Evolutionary conservation across 2,888 invertebrate genomes (phyloP).

Genomic region (Lagria hirta): DNA sequence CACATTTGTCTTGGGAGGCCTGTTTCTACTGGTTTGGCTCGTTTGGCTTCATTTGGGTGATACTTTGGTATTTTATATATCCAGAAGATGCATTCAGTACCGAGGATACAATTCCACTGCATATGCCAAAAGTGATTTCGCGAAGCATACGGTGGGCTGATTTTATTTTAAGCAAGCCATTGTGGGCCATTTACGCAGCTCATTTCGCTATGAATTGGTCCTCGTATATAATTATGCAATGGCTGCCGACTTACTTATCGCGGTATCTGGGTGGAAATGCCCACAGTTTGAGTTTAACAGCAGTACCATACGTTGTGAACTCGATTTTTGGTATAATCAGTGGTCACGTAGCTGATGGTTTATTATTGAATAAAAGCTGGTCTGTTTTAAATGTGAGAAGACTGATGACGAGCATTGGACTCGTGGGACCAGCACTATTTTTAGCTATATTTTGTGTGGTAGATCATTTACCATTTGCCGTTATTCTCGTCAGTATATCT

Average conservation of each 20-base stretch:
- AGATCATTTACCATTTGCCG: constrained; percentile 66
- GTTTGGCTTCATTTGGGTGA: constrained; percentile 67
- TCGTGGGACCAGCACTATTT: constrained; percentile 72
- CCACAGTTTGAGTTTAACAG: constrained; percentile 70
- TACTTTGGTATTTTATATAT: constrained; percentile 65
- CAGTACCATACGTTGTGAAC: constrained; percentile 73
- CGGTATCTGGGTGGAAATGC: constrained; percentile 64
- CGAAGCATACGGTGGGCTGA: constrained; percentile 64
- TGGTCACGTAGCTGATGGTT: constrained; percentile 70
- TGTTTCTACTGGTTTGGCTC: constrained; percentile 70
- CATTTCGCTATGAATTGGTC: constrained; percentile 82
- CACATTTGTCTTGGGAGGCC: constrained; percentile 67
- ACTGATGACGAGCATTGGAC: constrained; percentile 71
- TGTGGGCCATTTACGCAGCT: constrained; percentile 74
- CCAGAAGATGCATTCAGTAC: constrained; percentile 56
- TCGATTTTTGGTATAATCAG: constrained; percentile 70
- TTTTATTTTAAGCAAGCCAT: constrained; percentile 67
- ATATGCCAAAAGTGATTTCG: constrained; percentile 59
- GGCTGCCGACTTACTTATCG: constrained; percentile 73
- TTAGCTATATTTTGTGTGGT: constrained; percentile 70
- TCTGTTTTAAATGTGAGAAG: constrained; percentile 69
- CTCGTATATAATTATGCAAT: constrained; percentile 78
- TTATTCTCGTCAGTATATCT: constrained; percentile 71
- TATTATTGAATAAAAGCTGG: constrained; percentile 59
- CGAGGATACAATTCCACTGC: constrained; percentile 60